Conservation (phyloP, 2,113 vertebrate genomes). For the Mastomys coucha region DNA sequence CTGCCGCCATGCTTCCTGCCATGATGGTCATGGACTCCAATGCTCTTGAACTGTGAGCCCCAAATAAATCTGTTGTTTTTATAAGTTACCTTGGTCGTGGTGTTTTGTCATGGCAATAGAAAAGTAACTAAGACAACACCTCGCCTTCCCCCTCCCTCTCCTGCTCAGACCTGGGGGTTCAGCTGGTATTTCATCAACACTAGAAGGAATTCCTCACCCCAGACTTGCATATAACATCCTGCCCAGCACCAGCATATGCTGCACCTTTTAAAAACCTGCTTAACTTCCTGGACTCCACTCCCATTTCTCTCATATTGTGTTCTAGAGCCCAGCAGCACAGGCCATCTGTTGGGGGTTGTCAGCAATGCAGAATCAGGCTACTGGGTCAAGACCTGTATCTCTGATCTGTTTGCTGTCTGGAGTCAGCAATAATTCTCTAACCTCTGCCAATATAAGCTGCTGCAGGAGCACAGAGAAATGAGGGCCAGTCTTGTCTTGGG, state of each 20-base stretch:
- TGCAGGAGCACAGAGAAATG: neutral
- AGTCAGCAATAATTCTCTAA: neutral
- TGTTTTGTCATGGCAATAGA: neutral
- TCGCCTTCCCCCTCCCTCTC: neutral
- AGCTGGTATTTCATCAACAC: too few relatives aligned
- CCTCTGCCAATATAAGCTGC: neutral
- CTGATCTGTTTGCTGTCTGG: neutral
- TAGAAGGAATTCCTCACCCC: neutral
- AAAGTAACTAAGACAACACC: neutral
- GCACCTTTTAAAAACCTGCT: rapidly evolving
- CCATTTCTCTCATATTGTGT: neutral
- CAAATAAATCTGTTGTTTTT: neutral
- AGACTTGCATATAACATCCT: rapidly evolving
- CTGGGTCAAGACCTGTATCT: too few relatives aligned
- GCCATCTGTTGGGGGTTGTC: rapidly evolving
- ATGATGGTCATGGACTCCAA: neutral
- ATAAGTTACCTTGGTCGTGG: neutral
- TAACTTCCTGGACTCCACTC: neutral
- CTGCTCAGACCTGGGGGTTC: too few relatives aligned
- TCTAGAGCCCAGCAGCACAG: neutral
- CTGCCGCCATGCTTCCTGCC: too few relatives aligned
- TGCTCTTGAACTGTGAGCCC: neutral
- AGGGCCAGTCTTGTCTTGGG: neutral
- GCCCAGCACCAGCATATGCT: rapidly evolving
- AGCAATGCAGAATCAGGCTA: neutral